Percentiles rank a stretch among this genome's conserved stretches.
phyloP scores from a whole-genome alignment of 2,113 vertebrate genomes.

The Sphyrna mokarran region DNA sequence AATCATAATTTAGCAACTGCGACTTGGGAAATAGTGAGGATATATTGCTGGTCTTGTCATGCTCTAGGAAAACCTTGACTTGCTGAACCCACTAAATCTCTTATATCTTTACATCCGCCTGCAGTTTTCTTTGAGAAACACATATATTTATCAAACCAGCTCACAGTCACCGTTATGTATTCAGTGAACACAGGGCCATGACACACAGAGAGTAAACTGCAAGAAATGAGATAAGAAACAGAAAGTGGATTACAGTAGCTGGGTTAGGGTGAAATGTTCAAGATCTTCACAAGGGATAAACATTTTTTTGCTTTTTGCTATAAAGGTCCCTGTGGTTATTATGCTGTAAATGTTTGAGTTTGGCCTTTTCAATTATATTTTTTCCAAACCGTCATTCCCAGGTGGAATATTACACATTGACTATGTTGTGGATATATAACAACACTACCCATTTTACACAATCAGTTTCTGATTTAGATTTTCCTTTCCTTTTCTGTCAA shows the following conservation, averaged over 20 bases:
- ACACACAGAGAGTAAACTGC: not conserved
- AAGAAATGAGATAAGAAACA: constrained; percentile 3
- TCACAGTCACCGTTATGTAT: constrained; percentile 21
- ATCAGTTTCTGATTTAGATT: not conserved
- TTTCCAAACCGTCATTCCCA: not conserved
- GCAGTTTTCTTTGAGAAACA: constrained; percentile 27
- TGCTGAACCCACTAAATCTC: constrained; percentile 34
- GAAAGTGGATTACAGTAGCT: constrained; percentile 18
- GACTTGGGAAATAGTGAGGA: not conserved
- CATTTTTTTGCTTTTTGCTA: not conserved
- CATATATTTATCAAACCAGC: constrained; percentile 33
- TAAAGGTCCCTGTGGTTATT: not conserved
- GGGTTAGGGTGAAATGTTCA: constrained; percentile 29
- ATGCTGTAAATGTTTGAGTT: not conserved
- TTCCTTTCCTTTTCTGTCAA: not conserved
- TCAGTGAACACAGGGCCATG: constrained; percentile 26
- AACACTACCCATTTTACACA: not conserved
- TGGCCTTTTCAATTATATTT: not conserved
- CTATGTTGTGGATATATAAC: not conserved
- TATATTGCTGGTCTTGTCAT: constrained; percentile 17
- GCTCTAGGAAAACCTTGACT: constrained; percentile 28
- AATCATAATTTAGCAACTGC: constrained; percentile 19
- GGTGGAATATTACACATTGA: not conserved
- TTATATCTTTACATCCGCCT: constrained; percentile 29
- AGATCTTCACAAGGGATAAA: constrained; percentile 24